Base-by-base conservation (phyloP, 2,113 vertebrate genomes). In the Halichoeres trimaculatus region DNA sequence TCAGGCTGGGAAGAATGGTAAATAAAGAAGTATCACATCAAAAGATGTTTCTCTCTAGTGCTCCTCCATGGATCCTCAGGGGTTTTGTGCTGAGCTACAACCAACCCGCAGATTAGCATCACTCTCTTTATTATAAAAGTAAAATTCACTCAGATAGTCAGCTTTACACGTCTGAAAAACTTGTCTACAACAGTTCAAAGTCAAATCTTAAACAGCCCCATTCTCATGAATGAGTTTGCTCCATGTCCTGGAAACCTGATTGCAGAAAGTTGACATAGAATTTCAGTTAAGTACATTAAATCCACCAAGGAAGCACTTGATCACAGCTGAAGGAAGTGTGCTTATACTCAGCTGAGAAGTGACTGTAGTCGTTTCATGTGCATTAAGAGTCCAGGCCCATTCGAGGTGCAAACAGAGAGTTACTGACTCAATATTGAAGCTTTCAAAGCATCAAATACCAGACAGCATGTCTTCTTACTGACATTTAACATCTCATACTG, bases 361-460 rank as follows among this genome's bases (percentile, higher is more conserved):
- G 22, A 74, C 48, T 10, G 13, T 41, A 38, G 51, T 40, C 62
- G 50, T 10, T 16, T 52, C 26, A 26, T 12, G 47, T 70, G 59
- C 57, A 34, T 68, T 61, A 65, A 22, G 56, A 30, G 30, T 54
- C 66, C 51, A 58, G 26, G 40, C 52, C 26, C 66, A 72, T 67
- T 72, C 20, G 35, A 54, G 7, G 10, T 16, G 55, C 55, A 9
- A 47, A 53, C n/a, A 26, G 5, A 4, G 5, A 16, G 30, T 0
- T 50, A 2, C 38, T 50, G 47, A 47, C 52, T 65, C 20, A 73
- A 1, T 52, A 30, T 14, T 59, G 23, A 4, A 22, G 30, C 50
- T 74, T 1, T 70, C 23, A 56, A 56, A 74, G 38, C 74, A 62
- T 72, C 0, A 51, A 57, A 51, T 0, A 1, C 14, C 64, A 59